A percentile compares a stretch with the other conserved stretches of the same genome.
Conservation (phyloP, 2,797 vertebrate species). For the Gallinago stenura region DNA sequence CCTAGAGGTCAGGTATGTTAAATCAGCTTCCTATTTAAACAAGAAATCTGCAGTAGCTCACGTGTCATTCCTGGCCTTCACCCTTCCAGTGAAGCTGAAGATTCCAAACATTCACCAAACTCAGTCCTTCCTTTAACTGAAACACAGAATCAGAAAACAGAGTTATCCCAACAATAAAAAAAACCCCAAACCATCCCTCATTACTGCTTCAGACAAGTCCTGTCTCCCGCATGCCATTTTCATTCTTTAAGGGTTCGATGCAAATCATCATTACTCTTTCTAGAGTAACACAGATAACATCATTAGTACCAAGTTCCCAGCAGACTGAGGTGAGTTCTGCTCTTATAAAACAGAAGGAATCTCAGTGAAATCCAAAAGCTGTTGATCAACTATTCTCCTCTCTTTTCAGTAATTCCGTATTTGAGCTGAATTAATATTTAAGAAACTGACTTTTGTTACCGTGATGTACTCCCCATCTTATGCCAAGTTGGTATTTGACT, state of each 20-base stretch:
- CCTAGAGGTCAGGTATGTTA: neutral
- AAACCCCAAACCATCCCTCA: neutral
- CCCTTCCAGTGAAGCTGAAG: neutral
- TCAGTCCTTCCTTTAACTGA: neutral
- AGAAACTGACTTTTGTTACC: neutral
- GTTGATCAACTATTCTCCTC: neutral
- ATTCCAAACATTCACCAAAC: neutral
- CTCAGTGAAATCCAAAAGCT: neutral
- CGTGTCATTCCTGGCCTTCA: neutral
- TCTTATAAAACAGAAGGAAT: neutral
- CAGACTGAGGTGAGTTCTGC: neutral
- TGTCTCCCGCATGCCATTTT: accelerated
- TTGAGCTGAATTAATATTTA: neutral
- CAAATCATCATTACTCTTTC: neutral
- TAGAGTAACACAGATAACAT: neutral
- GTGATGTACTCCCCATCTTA: too few species aligned
- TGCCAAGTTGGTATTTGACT: neutral
- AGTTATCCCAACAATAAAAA: neutral
- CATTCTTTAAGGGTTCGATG: neutral
- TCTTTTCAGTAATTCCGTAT: neutral
- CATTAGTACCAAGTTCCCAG: neutral
- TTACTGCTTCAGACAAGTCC: neutral
- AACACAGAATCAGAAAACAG: neutral
- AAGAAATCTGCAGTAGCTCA: neutral
- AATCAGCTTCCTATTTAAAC: neutral